A percentile compares a stretch with the other conserved stretches of the same genome.
Evolutionary conservation across 2,888 invertebrate species (phyloP).

Genomic region (Anthoptus insignis): DNA sequence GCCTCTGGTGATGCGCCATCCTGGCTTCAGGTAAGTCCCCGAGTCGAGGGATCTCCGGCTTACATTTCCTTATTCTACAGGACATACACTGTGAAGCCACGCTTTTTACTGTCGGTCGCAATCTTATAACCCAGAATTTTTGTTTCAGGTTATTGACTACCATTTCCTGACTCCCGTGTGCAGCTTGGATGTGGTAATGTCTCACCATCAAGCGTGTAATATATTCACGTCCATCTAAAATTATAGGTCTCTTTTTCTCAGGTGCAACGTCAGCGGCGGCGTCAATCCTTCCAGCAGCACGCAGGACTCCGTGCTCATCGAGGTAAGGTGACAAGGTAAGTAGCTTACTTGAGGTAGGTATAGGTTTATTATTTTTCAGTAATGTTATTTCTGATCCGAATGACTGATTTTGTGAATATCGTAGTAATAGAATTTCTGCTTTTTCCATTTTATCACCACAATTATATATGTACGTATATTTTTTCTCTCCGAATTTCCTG

Average conservation of each 20-base stretch:
- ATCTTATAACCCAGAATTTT: conserved; percentile 9
- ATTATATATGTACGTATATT: conserved; percentile 3
- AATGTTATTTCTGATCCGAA: conserved; percentile 12
- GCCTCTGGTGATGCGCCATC: conserved; percentile 38
- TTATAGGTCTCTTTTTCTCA: not conserved
- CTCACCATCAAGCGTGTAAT: conserved; percentile 3
- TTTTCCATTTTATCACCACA: not conserved
- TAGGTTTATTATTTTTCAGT: conserved; percentile 3
- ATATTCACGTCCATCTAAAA: conserved; percentile 6
- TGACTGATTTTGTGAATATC: not conserved
- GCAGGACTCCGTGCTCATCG: conserved; percentile 10
- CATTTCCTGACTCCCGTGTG: conserved; percentile 1
- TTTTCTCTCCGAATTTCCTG: not conserved
- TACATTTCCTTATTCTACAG: not conserved
- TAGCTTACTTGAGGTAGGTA: conserved; percentile 14
- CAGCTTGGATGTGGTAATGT: no score
- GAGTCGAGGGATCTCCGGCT: conserved; percentile 1
- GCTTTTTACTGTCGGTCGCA: not conserved
- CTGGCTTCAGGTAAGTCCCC: conserved; percentile 41
- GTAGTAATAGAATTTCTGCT: not conserved
- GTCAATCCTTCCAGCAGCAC: conserved; percentile 22
- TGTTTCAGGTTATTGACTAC: conserved; percentile 15
- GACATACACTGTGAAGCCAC: conserved; percentile 2
- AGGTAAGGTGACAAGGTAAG: conserved; percentile 21
- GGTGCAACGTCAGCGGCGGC: not conserved